Evolutionary conservation across 2,888 invertebrate species (phyloP).

Genomic region (Endotricha flammealis): DNA sequence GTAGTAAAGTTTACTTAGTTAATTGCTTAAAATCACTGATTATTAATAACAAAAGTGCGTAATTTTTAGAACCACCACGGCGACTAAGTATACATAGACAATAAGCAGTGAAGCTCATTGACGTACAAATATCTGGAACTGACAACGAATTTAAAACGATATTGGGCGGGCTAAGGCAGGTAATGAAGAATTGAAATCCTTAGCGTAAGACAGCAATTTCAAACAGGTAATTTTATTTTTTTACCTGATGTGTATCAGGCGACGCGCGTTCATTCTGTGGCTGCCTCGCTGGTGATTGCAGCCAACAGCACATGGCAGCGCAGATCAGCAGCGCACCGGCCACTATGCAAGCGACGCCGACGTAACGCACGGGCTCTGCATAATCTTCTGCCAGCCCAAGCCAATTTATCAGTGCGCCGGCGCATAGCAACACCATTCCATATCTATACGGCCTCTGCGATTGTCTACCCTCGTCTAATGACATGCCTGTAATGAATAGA

Average conservation of each 20-base stretch:
- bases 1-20: too few relatives aligned
- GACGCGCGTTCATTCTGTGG: slow-evolving; percentile 61
- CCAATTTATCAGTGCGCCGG: slow-evolving; percentile 86
- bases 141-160: too few relatives aligned
- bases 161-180: too few relatives aligned
- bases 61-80: too few relatives aligned
- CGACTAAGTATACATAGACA: too few relatives aligned
- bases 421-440: slow-evolving; percentile 84
- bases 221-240: too few relatives aligned
- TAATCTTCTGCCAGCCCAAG: slow-evolving; percentile 84
- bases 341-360: slow-evolving; percentile 86
- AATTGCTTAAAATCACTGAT: too few relatives aligned
- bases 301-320: slow-evolving; percentile 86
- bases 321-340: slow-evolving; percentile 85
- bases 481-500: slow-evolving; percentile 76
- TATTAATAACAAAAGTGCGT: too few relatives aligned
- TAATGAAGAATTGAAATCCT: too few relatives aligned
- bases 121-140: too few relatives aligned
- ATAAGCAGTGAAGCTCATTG: too few relatives aligned
- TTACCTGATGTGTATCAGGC: slow-evolving; percentile 74
- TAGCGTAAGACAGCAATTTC: too few relatives aligned
- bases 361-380: slow-evolving; percentile 84
- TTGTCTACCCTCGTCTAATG: slow-evolving; percentile 81
- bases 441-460: slow-evolving; percentile 85
- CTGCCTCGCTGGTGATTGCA: slow-evolving; percentile 74